Evolutionary conservation across 2,888 invertebrate species (phyloP), one percentile per base, ranked within the genome.

Genomic region (Plebejus anna): DNA sequence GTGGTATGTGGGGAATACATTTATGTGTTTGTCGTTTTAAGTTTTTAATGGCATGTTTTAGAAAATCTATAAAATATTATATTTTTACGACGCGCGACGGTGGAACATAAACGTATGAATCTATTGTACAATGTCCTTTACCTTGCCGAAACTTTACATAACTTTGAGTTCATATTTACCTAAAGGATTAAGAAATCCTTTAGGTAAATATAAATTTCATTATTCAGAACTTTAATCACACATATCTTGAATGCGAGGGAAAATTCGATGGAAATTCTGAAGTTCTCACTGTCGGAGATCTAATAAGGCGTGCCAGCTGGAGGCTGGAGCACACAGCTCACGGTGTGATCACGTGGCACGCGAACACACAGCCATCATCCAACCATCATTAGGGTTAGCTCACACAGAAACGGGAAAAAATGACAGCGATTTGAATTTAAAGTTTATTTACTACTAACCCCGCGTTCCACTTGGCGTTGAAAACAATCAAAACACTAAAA

Each of bases 301-400:
- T 90, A 90, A 92, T 91, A 90, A 89, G 88, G 87, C 84, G 84
- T 81, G 82, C 84, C 90, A 90, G 90, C 88, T 86, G 82, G 80
- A 87, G 87, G 90, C 88, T 86, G 82, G 80, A 87, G 87, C 89
- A 90, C 84, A 88, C 85, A 87, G 84, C 84, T 83, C 82, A 66
- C 81, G 80, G 83, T 83, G 83, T 86, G 32, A 66, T 66, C 66
- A 84, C 80, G 85, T 89, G 88, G 87, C 87, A 87, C 84, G 84
- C 85, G 80, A 85, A 84, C 85, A 55, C 51, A 51, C 16, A 55
- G 55, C 16, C 16, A n/a, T n/a, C n/a, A n/a, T n/a, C n/a, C n/a
- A n/a, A n/a, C n/a, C n/a, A n/a, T n/a, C n/a, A n/a, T 55, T 55
- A 55, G 55, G 55, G 55, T 16, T 16, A 55, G 13, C 55, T 55